Conservation (phyloP, 2,888 invertebrate species). For the Andricus quercusramuli region DNA sequence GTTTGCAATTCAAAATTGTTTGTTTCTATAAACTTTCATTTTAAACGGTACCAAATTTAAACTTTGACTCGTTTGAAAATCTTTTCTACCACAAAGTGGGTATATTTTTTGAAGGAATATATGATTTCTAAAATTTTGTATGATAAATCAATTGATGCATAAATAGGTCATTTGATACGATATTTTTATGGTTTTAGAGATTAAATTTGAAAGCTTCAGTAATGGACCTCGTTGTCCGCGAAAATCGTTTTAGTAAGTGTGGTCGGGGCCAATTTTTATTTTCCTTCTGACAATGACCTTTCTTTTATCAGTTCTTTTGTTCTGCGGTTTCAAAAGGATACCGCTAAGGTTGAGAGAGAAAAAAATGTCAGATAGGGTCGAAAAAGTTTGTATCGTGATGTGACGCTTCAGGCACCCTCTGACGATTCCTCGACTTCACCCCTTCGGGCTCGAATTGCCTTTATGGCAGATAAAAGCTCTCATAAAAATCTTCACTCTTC, state of each 20-base stretch:
- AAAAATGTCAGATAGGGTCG: conserved; percentile 2
- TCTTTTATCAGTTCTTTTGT: conserved; percentile 1
- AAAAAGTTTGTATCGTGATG: conserved; percentile 11
- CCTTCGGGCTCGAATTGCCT: conserved; percentile 7
- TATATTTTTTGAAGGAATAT: background rate
- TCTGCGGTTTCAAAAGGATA: background rate
- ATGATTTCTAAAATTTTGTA: background rate
- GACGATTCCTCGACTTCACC: conserved; percentile 10
- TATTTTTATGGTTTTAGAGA: background rate
- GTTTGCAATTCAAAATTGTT: too few relatives aligned
- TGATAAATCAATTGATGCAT: background rate
- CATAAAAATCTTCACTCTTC: background rate
- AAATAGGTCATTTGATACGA: background rate
- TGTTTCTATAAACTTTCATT: too few relatives aligned
- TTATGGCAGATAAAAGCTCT: conserved; percentile 6
- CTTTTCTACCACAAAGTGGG: too few relatives aligned
- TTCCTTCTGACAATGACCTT: conserved; percentile 1
- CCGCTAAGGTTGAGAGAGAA: background rate
- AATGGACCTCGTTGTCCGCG: background rate
- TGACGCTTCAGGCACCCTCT: conserved; percentile 16
- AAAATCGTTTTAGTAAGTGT: background rate
- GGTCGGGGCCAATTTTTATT: background rate
- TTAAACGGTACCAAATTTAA: too few relatives aligned
- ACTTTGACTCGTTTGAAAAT: too few relatives aligned
- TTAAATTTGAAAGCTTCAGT: background rate